These are phyloP conservation scores for Sapajus apella DNA, from an alignment of 2,113 vertebrate species.

Conservation along the genomic window DNA sequence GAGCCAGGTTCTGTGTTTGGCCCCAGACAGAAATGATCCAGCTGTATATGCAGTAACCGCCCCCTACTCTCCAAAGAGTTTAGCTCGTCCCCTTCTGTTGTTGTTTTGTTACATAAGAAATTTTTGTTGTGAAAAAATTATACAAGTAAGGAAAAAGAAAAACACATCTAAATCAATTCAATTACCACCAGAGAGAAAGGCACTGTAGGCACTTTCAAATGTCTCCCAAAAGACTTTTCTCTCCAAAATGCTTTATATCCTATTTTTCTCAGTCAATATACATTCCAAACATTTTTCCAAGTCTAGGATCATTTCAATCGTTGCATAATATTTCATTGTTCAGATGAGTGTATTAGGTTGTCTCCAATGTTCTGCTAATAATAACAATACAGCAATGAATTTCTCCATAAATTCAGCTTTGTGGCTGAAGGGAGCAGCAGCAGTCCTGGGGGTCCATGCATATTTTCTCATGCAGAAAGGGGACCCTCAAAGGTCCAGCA, in stretches of 20 bases:
- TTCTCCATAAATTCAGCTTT: neutral
- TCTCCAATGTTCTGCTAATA: neutral
- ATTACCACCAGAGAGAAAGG: constrained; percentile 45
- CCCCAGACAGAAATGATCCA: constrained; percentile 3
- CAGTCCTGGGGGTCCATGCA: neutral
- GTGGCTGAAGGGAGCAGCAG: neutral
- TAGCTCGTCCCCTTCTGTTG: neutral
- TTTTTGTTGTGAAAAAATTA: constrained; percentile 46
- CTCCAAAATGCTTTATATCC: constrained; percentile 52
- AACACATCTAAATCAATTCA: constrained; percentile 49
- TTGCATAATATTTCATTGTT: constrained; percentile 32
- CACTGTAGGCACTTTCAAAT: constrained; percentile 49
- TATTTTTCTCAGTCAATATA: neutral
- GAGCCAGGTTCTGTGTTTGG: neutral
- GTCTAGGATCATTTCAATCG: constrained; percentile 47
- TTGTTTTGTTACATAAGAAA: constrained; percentile 59
- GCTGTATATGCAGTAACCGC: neutral
- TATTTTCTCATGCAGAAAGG: neutral
- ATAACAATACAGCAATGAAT: neutral
- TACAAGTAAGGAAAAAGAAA: constrained; percentile 39
- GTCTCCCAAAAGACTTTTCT: constrained; percentile 34
- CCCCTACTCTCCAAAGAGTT: neutral
- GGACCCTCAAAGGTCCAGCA: neutral
- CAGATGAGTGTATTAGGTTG: neutral
- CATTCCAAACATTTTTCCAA: constrained; percentile 13